Evolutionary conservation across 2,113 vertebrate genomes (phyloP).

Genomic region (Dunckerocampus dactyliophorus): DNA sequence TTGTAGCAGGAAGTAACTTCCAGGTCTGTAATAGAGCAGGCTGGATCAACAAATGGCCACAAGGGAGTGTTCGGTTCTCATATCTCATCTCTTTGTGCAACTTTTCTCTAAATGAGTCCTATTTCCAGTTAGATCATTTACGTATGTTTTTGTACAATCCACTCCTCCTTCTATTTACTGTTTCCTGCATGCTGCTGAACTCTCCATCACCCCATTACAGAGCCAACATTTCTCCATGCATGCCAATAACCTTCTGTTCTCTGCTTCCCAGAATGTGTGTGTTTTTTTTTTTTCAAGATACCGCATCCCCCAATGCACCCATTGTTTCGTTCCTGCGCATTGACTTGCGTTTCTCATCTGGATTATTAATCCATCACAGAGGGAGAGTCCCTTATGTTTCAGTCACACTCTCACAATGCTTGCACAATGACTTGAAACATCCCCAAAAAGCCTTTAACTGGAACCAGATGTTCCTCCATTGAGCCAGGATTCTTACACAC

Average conservation of each 20-base stretch:
- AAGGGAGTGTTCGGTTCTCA: not conserved
- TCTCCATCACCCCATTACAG: constrained; percentile 4
- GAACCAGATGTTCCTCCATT: constrained; percentile 5
- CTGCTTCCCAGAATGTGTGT: not conserved
- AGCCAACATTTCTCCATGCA: constrained; percentile 1
- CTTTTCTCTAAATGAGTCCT: not conserved
- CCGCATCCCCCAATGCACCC: not conserved
- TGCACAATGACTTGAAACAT: constrained; percentile 6
- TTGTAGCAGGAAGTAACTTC: not conserved
- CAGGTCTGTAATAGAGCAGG: not conserved
- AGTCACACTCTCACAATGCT: not conserved
- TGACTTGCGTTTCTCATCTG: not conserved
- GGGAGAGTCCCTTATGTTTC: not conserved
- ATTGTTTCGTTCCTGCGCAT: not conserved
- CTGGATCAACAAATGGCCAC: not conserved
- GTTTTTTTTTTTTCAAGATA: not conserved
- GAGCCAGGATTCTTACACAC: not conserved
- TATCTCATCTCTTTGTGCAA: not conserved
- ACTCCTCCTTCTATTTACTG: not conserved
- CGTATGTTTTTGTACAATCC: not conserved
- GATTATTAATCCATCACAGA: not conserved
- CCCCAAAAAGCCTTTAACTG: constrained; percentile 3
- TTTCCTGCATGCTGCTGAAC: constrained; percentile 5
- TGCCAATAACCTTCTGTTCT: constrained; percentile 1
- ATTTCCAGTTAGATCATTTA: constrained; percentile 4